phyloP scores from a whole-genome alignment of 2,113 vertebrate species.

The Leuciscus idus region DNA sequence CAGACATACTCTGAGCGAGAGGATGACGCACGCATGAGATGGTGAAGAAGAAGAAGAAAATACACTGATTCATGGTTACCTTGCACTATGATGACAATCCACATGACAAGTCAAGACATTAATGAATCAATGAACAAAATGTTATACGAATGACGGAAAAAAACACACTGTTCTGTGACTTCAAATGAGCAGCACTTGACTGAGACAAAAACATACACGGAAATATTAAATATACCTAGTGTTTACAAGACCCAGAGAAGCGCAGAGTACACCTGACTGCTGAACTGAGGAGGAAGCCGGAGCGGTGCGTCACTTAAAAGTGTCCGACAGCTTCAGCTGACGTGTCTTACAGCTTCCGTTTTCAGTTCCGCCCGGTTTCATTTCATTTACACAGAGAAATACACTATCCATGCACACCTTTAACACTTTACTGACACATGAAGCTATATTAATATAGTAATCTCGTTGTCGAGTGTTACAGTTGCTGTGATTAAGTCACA shows the following conservation, averaged over 20 bases:
- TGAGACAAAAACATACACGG: not conserved
- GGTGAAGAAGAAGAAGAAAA: not conserved
- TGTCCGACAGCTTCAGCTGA: constrained; percentile 72
- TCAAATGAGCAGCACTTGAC: not conserved
- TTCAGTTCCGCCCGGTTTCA: constrained; percentile 50
- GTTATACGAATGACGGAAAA: not conserved
- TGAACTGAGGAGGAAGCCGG: not conserved
- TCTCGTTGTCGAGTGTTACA: not conserved
- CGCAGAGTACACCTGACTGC: not conserved
- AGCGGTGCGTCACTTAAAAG: constrained; percentile 65
- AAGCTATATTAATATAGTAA: not conserved
- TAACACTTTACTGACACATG: not conserved
- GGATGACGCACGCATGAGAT: not conserved
- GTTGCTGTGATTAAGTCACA: not conserved
- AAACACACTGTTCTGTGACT: not conserved
- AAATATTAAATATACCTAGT: not conserved
- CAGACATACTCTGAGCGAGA: not conserved
- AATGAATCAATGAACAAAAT: not conserved
- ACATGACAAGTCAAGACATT: constrained; percentile 34
- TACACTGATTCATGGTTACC: constrained; percentile 26
- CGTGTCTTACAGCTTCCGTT: constrained; percentile 69
- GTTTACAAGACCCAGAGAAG: not conserved
- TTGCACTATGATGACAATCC: constrained; percentile 40
- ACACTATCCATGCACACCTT: too few relatives aligned
- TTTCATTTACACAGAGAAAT: not conserved